Evolutionary conservation across 2,113 vertebrate genomes (phyloP).

Genomic region (Pao palembangensis): DNA sequence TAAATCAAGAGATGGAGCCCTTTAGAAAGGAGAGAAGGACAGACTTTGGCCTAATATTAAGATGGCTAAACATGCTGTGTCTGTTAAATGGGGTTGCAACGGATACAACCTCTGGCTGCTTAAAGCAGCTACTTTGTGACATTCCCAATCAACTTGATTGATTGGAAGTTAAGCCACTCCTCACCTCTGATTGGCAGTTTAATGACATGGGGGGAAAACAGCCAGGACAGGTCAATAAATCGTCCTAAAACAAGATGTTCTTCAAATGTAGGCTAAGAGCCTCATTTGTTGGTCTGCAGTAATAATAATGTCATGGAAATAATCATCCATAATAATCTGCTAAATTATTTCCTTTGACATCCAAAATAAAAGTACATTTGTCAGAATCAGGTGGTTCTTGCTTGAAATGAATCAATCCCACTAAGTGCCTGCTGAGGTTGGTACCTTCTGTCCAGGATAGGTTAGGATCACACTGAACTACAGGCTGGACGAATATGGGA

Average conservation of each 20-base stretch:
- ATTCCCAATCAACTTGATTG: slow-evolving; percentile 77
- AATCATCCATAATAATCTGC: slow-evolving; percentile 56
- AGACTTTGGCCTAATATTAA: slow-evolving; percentile 60
- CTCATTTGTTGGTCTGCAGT: slow-evolving; percentile 27
- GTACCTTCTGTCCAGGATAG: slow-evolving; percentile 54
- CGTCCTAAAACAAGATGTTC: neutral
- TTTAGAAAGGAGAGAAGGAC: slow-evolving; percentile 43
- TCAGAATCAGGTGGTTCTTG: slow-evolving; percentile 57
- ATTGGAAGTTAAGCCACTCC: slow-evolving; percentile 65
- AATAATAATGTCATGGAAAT: slow-evolving; percentile 41
- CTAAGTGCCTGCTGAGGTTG: slow-evolving; percentile 39
- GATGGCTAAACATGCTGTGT: slow-evolving; percentile 66
- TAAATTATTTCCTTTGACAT: too few species aligned
- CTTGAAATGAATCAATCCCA: slow-evolving; percentile 55
- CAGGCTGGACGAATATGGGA: slow-evolving; percentile 55
- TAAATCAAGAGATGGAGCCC: too few species aligned
- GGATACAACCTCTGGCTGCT: slow-evolving; percentile 69
- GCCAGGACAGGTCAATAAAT: slow-evolving; percentile 1
- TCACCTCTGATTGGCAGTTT: slow-evolving; percentile 72
- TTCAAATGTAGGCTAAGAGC: slow-evolving; percentile 9
- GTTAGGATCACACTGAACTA: slow-evolving; percentile 43
- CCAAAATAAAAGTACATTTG: slow-evolving; percentile 34
- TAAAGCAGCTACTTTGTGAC: slow-evolving; percentile 75
- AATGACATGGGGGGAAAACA: slow-evolving; percentile 57
- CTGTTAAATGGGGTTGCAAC: slow-evolving; percentile 67